Base-by-base conservation (phyloP, 2,113 vertebrate species). In the Sceloporus undulatus region DNA sequence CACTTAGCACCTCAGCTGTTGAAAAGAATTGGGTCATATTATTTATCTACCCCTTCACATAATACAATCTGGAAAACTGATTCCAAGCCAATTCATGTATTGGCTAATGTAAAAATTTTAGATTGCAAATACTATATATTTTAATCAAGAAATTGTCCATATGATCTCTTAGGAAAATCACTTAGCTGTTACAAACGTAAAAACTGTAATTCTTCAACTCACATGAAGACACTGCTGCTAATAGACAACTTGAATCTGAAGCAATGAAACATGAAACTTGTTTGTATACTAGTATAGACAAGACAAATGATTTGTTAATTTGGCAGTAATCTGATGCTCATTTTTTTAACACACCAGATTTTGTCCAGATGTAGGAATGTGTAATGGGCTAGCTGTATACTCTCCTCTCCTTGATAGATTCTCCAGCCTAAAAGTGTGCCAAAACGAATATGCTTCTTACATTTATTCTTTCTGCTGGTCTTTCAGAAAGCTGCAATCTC, bases 1-100 rank as follows among this genome's bases (percentile, higher is more conserved):
- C 99, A 23, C 98, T 99, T 96, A 99, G 94, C 62, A 99, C 98
- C 91, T 99, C 99, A 89, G 98, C 99, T 99, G 93, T 29, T 56
- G 0, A 54, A 89, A 16, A 83, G 1, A 66, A 54, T 82, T n/a
- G 23, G 21, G 9, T 29, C 4, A 77, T 3, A 4, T 5, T 68
- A 56, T 25, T 8, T 40, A 42, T 52, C 27, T n/a, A 19, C 18
- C 9, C 4, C 42, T 54, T 84, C 42, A 52, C 1, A 29, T 25
- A 66, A 14, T 1, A 77, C 25, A 71, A 8, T 10, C 68, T 29
- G 68, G 68, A 7, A 71, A 71, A 71, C 5, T 4, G 8, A 71
- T 29, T 62, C 48, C 59, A 62, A 62, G 59, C 13, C 18, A 16
- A 62, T 62, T 62, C 11, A 62, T 48, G 21, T 40, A 48, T 77